A percentile compares a stretch with the other conserved stretches of the same genome.
phyloP scores from a whole-genome alignment of 2,797 vertebrate genomes.

The Sebastolobus alascanus region DNA sequence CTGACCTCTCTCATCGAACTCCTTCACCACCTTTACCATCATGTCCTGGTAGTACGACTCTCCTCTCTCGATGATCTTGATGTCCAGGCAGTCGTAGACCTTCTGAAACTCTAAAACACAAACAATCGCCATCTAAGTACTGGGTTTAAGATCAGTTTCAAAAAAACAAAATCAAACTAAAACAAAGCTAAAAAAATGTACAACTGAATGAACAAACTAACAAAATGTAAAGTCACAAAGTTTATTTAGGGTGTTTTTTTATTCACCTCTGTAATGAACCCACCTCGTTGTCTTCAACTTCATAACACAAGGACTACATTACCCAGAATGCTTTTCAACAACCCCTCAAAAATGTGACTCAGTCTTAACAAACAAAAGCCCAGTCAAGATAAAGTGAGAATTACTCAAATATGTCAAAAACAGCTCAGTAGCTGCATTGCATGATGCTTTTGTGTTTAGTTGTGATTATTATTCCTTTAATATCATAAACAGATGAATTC shows the following conservation, averaged over 20 bases:
- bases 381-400: background rate
- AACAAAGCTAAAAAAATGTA: too few species aligned
- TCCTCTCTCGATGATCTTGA: conserved; percentile 90
- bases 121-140: background rate
- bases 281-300: background rate
- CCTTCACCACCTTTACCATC: conserved; percentile 91
- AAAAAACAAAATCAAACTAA: background rate
- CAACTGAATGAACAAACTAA: background rate
- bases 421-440: background rate
- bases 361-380: too few species aligned
- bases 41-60: conserved; percentile 95
- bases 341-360: background rate
- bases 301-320: background rate
- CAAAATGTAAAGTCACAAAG: background rate
- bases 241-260: background rate
- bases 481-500: background rate
- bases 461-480: background rate
- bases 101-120: conserved; percentile 92
- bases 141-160: background rate
- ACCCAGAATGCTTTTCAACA: background rate
- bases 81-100: conserved; percentile 91
- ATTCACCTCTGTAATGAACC: background rate
- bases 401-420: background rate
- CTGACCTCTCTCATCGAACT: conserved; percentile 93
- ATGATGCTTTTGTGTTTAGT: too few species aligned